Conservation (phyloP, 2,797 vertebrate genomes). For the Ctenopoma kingsleyae region DNA sequence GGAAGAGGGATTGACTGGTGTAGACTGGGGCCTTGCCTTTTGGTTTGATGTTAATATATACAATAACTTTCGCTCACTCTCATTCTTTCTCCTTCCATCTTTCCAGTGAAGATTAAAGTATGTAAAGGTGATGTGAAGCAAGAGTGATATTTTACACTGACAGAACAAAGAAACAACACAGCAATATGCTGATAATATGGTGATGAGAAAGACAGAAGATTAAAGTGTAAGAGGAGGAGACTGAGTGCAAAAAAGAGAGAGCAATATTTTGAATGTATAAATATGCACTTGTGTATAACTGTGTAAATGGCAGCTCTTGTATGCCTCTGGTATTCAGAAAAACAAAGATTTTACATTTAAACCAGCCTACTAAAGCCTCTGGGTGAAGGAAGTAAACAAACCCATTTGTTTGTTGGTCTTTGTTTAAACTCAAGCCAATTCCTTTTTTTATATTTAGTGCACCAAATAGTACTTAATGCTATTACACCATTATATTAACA, state of each 20-base stretch:
- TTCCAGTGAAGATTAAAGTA: slow-evolving; percentile 59
- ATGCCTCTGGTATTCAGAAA: slow-evolving; percentile 6
- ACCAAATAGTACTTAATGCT: slow-evolving; percentile 2
- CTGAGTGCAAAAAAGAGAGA: slow-evolving; percentile 15
- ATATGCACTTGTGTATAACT: slow-evolving; percentile 30
- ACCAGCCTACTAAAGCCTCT: slow-evolving; percentile 13
- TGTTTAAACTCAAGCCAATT: slow-evolving; percentile 26
- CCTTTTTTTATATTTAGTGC: slow-evolving; percentile 8
- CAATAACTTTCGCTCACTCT: slow-evolving; percentile 20
- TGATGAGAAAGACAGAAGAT: slow-evolving; percentile 59
- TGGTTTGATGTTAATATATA: slow-evolving; percentile 66
- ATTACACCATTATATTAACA: not conserved
- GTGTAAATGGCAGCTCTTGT: slow-evolving; percentile 12
- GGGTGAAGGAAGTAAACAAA: slow-evolving; percentile 34
- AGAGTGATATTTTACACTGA: slow-evolving; percentile 47
- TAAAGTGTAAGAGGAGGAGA: slow-evolving; percentile 27
- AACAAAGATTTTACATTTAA: slow-evolving; percentile 37
- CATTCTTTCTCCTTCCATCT: not conserved
- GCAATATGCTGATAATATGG: slow-evolving; percentile 65
- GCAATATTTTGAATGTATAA: slow-evolving; percentile 42
- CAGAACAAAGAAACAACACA: slow-evolving; percentile 42
- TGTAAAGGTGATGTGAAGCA: slow-evolving; percentile 32
- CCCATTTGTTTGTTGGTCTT: slow-evolving; percentile 32
- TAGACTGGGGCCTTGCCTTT: slow-evolving; percentile 27
- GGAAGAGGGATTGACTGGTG: slow-evolving; percentile 29